These are phyloP conservation scores for Epizoanthus fatuus DNA, from an alignment of 92 coral and sea anemone species.

Conservation along the genomic window DNA sequence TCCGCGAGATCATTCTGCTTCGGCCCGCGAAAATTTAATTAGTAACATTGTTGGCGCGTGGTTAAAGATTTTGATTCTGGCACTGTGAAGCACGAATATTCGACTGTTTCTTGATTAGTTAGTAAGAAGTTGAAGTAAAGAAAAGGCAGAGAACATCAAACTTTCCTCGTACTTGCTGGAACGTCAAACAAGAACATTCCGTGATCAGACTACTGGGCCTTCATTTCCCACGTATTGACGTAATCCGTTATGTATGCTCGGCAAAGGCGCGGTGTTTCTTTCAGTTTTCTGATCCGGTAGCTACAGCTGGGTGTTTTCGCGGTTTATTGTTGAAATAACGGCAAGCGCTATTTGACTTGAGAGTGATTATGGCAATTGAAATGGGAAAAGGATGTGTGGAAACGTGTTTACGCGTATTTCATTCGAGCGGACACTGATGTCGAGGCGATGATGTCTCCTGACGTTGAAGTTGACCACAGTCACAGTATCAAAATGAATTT, in stretches of 20 bases:
- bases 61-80: no score
- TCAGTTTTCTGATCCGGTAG: not conserved
- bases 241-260: not conserved
- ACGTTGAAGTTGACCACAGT: not conserved
- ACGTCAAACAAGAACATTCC: slow-evolving; percentile 5
- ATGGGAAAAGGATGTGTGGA: slow-evolving; percentile 16
- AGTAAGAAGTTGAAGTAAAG: not conserved
- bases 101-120: not conserved
- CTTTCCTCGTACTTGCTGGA: not conserved
- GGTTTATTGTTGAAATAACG: not conserved
- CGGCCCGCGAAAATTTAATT: slow-evolving; percentile 21
- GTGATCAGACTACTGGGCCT: slow-evolving; percentile 25
- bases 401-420: slow-evolving; percentile 1
- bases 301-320: not conserved
- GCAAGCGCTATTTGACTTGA: slow-evolving; percentile 2
- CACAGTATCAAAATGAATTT: slow-evolving; percentile 14
- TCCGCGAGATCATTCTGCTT: not conserved
- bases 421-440: not conserved
- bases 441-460: slow-evolving; percentile 1
- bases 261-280: slow-evolving; percentile 14
- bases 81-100: not conserved
- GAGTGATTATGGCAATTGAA: slow-evolving; percentile 5
- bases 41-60: not conserved
- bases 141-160: not conserved
- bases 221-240: not conserved